Evolutionary conservation across 1,140 invertebrate genomes (phyloP), one percentile per base, ranked within the genome.

Genomic region (Drosophila sp.): DNA sequence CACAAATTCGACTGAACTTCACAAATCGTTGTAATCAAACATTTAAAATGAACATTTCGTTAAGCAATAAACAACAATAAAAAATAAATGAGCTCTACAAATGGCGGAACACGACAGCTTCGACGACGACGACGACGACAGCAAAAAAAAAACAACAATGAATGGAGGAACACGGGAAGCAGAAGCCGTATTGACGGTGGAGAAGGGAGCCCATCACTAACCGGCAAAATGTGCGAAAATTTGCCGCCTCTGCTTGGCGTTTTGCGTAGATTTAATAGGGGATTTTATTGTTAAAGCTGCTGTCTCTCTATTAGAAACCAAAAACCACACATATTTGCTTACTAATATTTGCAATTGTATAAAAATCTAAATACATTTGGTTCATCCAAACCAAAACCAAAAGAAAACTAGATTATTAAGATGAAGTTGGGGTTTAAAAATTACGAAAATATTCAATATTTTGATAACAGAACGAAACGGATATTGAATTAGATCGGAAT

Each of bases 1-100:
- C 87, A 90, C 77, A 90, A 90, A 84, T 84, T 90, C 87, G 77
- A 90, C 87, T 90, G 87, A 90, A 90, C 73, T 90, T 79, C 83
- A 80, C 83, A 90, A 87, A 90, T 84, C 87, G 77, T 90, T 90
- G 87, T 90, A 90, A 90, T 90, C 87, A 90, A 90, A 90, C 87
- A 90, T 90, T 90, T 90, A 87, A 90, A 90, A 90, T 76, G 83
- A 90, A 86, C 76, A 70, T 66, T 80, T 85, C 71, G 81, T 79
- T 85, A 60, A 90, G 84, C 85, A 90, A 87, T 87, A 87, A 89
- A 89, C 85, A 89, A 89, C 85, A 89, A 87, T 87, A 84, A 87
- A 87, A 83, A 76, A 72, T 87, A 84, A 89, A 87, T 90, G 71
- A 87, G 74, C 80, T 79, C 80, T 89, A 87, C 84, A 87, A 87